Evolutionary conservation across 1,140 invertebrate species (phyloP).

Genomic region (Leguminivora glycinivorella): DNA sequence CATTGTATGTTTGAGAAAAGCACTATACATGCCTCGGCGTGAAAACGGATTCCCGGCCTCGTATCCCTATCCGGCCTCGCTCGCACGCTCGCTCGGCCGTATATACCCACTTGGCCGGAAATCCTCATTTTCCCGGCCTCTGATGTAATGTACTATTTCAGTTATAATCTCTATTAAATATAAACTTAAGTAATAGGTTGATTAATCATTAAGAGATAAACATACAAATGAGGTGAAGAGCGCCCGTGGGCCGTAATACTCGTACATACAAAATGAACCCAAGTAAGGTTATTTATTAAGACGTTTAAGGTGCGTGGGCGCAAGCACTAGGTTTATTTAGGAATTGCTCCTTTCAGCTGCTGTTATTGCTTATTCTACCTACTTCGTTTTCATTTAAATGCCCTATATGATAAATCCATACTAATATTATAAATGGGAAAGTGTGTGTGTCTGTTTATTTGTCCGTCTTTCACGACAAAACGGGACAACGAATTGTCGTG

Average conservation of each 20-base stretch:
- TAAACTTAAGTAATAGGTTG: not conserved
- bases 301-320: constrained; percentile 17
- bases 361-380: constrained; percentile 15
- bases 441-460: too few species aligned
- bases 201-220: constrained; percentile 8
- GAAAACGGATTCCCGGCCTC: too few species aligned
- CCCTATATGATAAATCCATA: constrained; percentile 8
- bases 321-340: not conserved
- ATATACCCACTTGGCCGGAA: too few species aligned
- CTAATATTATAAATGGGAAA: too few species aligned
- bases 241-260: not conserved
- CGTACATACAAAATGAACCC: constrained; percentile 25
- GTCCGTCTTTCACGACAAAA: too few species aligned
- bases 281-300: constrained; percentile 26
- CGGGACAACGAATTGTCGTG: too few species aligned
- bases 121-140: too few species aligned
- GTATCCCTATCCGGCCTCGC: too few species aligned
- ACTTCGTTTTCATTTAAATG: constrained; percentile 9
- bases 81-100: too few species aligned
- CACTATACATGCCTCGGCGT: too few species aligned
- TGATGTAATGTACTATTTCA: too few species aligned
- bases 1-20: too few species aligned
- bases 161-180: not conserved
- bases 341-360: constrained; percentile 17
- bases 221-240: constrained; percentile 21